Percentiles rank a stretch among this genome's conserved stretches.
phyloP scores from a whole-genome alignment of 2,888 invertebrate genomes.

The Acronicta psi region DNA sequence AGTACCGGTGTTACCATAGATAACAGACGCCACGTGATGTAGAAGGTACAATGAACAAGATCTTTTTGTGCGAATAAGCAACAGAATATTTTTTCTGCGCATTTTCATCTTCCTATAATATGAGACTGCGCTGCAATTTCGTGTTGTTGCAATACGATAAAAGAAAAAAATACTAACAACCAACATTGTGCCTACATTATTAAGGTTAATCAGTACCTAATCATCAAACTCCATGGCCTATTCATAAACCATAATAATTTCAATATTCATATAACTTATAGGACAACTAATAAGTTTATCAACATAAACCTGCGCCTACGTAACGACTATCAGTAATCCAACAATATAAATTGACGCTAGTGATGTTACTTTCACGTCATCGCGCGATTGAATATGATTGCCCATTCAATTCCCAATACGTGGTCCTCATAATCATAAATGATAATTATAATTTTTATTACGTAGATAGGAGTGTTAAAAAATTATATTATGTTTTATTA shows the following conservation, averaged over 20 bases:
- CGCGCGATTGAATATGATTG: conserved; percentile 21
- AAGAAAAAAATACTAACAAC: too few species aligned
- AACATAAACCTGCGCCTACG: background rate
- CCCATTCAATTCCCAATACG: conserved; percentile 38
- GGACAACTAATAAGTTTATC: background rate
- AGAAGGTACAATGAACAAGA: conserved; percentile 24
- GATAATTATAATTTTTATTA: conserved; percentile 40
- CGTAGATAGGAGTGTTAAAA: conserved; percentile 17
- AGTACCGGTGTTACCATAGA: conserved; percentile 32
- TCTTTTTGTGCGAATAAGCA: conserved; percentile 13
- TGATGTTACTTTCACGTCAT: conserved; percentile 14
- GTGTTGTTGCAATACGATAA: too few species aligned
- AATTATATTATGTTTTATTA: conserved; percentile 16
- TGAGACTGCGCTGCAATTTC: too few species aligned
- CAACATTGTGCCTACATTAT: too few species aligned
- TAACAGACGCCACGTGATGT: conserved; percentile 24
- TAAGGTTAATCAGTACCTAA: background rate
- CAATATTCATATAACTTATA: background rate
- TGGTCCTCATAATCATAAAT: conserved; percentile 32
- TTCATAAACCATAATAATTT: background rate
- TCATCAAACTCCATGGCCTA: background rate
- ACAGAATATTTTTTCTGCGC: conserved; percentile 3
- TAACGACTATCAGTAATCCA: background rate
- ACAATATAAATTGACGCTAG: conserved; percentile 4
- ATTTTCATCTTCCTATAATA: too few species aligned